Evolutionary conservation across 2,113 vertebrate species (phyloP), one percentile per base, ranked within the genome.

Genomic region (Parotia lawesii): DNA sequence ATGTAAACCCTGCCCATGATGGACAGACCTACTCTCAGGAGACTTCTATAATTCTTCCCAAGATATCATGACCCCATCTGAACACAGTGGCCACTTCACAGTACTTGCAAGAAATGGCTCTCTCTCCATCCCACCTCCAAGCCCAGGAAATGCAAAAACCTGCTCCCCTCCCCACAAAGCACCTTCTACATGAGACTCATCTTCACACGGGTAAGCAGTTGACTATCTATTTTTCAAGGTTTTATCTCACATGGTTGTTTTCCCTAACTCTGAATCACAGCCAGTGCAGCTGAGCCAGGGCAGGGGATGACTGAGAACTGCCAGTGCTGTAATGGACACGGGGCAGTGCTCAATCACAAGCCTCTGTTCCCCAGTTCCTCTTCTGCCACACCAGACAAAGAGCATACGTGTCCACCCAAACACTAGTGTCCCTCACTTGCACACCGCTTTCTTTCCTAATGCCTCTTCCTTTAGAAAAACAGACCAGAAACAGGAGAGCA

Each of bases 251-350:
- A 3, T 53, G 85, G n/a, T n/a, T n/a, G 12, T 88, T 90, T 75
- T 80, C 65, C 57, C 82, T 95, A 72, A 83, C 85, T 93, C 33
- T 97, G 93, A 97, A 90, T 95, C 95, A 95, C 0, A 2, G 67
- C 20, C 44, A 0, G 0, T 16, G 24, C 6, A 2, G 33, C 75
- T 84, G 60, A 86, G 64, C 42, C 2, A 0, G 72, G 37, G 7
- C 38, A 58, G 22, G 22, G 47, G 25, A 77, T 94, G 91, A 96
- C 75, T 77, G 85, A 90, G 66, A 91, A 18, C 56, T 88, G 56
- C 94, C 44, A 0, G 89, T n/a, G 33, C 40, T 4, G 54, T 67
- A 83, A 93, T 10, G 24, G 78, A 88, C 87, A 93, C 10, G 10
- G 85, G 89, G 78, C 75, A 75, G 31, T 27, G 57, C 56, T 89